Evolutionary conservation across 2,797 vertebrate species (phyloP), one percentile per base, ranked within the genome.

Genomic region (Peromyscus eremicus): DNA sequence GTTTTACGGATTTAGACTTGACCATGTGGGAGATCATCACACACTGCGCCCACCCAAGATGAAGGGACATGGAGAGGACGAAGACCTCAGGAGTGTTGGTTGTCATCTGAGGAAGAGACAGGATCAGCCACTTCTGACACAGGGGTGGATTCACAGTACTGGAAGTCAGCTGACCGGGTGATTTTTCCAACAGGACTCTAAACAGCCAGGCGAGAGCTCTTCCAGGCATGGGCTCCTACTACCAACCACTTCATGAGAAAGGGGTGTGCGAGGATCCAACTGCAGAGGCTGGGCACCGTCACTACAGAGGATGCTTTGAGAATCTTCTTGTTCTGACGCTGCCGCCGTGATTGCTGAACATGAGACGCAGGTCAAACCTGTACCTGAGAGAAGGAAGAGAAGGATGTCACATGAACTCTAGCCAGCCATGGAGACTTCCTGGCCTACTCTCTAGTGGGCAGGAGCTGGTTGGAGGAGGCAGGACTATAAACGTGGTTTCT

Each of bases 341-440:
- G 83, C 98, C 95, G 83, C 98, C 95, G 0, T 98, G 99, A 95
- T 97, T 97, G 96, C 77, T 97, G 97, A 99, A 99, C 99, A 99
- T 99, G 97, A 99, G 99, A 11, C 98, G 99, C 5, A 99, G 99
- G 95, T 99, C 99, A 92, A 99, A 99, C 95, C 98, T 99, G 94
- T 99, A 99, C 95, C 99, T 99, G 92, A 80, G 14, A 68, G 6
- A 37, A 4, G 23, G 76, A 6, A 60, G 70, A 62, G 80, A 5
- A 89, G 16, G 32, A 21, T 1, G 52, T 52, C 25, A 70, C 19
- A 0, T 93, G 19, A 84, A 73, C 17, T 73, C 6, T 16, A 49
- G 68, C 52, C n/a, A 49, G 86, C 27, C 8, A 12, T 0, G 4
- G 32, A 77, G 66, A 64, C 49, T 37, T 83, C 3, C 19, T 25